These are phyloP conservation scores for Ellobius talpinus DNA, from an alignment of 2,113 vertebrate species.

Conservation along the genomic window DNA sequence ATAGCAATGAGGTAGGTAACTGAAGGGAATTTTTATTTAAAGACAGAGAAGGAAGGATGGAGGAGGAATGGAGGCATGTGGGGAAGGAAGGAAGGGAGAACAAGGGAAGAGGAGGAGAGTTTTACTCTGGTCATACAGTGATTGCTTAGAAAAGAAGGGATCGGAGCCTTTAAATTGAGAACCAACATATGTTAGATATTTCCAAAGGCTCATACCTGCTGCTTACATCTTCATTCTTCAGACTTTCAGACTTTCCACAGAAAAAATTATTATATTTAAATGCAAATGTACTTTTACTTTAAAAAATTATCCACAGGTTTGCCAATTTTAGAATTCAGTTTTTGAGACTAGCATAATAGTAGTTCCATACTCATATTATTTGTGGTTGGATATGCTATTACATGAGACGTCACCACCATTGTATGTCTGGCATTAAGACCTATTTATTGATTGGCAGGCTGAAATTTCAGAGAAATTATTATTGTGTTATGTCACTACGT, in stretches of 20 bases:
- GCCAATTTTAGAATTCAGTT: conserved; percentile 26
- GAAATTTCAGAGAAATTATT: conserved; percentile 10
- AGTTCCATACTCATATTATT: not conserved
- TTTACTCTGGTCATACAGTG: not conserved
- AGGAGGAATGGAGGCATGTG: not conserved
- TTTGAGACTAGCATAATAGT: conserved; percentile 3
- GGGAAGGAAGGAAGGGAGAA: not conserved
- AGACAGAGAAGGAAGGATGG: not conserved
- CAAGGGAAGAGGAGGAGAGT: not conserved
- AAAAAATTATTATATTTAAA: conserved; percentile 22
- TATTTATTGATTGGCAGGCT: not conserved
- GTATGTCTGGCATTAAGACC: not conserved
- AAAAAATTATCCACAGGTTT: not conserved
- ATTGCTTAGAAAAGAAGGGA: not conserved
- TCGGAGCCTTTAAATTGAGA: not conserved
- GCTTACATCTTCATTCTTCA: not conserved
- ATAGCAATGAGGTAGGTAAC: not conserved
- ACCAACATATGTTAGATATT: not conserved
- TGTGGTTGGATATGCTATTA: conserved; percentile 28
- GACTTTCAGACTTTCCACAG: not conserved
- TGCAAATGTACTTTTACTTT: not conserved
- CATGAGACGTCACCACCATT: not conserved
- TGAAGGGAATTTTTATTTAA: not conserved
- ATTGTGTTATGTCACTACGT: not conserved
- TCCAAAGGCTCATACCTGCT: not conserved